phyloP scores from a whole-genome alignment of 2,113 vertebrate species.

The Anolis carolinensis region DNA sequence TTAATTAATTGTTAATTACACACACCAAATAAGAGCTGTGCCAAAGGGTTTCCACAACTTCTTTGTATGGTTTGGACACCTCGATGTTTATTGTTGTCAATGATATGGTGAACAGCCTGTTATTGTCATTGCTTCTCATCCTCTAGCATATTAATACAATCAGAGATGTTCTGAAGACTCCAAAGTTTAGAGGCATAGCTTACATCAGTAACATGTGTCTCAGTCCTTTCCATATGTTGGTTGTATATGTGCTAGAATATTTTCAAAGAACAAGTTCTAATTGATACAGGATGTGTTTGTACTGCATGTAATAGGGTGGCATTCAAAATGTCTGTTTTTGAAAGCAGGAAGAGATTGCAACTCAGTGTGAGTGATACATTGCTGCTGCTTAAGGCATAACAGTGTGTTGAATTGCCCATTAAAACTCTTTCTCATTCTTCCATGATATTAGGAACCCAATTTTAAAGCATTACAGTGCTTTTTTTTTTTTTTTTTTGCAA shows the following conservation, averaged over 20 bases:
- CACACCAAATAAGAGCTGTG: neutral
- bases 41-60: neutral
- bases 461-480: neutral
- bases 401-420: neutral
- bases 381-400: constrained; percentile 3
- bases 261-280: neutral
- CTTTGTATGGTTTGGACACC: neutral
- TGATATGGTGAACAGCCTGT: neutral
- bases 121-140: neutral
- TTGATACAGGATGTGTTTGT: neutral
- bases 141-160: neutral
- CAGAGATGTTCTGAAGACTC: neutral
- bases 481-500: neutral
- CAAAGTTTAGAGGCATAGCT: neutral
- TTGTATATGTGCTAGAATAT: neutral
- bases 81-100: neutral
- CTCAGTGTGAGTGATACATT: constrained; percentile 5
- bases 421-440: neutral
- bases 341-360: neutral
- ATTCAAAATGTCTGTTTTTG: neutral
- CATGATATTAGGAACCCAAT: neutral
- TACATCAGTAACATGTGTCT: neutral
- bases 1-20: too few species aligned
- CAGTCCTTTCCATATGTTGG: neutral
- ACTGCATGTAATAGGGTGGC: neutral